A percentile compares a stretch with the other conserved stretches of the same genome.
phyloP scores from a whole-genome alignment of 2,888 invertebrate genomes.

The Euzetes globulus region DNA sequence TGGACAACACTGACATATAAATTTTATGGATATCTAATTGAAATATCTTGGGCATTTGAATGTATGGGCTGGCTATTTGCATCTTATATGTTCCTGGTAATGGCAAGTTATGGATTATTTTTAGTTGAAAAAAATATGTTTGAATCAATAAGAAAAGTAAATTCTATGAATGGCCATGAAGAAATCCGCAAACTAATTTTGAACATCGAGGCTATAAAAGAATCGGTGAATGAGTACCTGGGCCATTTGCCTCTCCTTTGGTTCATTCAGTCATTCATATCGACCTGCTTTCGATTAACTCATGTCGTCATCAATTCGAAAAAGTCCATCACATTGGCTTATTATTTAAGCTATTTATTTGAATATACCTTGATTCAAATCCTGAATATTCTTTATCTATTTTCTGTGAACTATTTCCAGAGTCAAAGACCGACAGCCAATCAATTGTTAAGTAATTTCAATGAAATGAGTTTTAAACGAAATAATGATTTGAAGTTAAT shows the following conservation, averaged over 20 bases:
- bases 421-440: not conserved
- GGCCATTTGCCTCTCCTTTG: slow-evolving; percentile 28
- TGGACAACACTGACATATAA: no score
- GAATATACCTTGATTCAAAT: not conserved
- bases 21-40: no score
- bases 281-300: slow-evolving; percentile 5
- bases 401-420: not conserved
- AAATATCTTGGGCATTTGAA: no score
- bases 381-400: not conserved
- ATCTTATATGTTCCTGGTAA: no score
- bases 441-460: not conserved
- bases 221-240: not conserved
- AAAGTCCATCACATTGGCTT: not conserved
- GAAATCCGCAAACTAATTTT: not conserved
- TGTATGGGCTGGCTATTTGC: no score
- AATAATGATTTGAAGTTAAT: no score
- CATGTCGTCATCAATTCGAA: not conserved
- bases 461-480: not conserved
- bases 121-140: no score
- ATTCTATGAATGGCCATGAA: no score
- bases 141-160: no score
- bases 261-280: not conserved
- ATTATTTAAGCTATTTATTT: not conserved
- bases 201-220: not conserved
- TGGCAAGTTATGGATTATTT: no score